Evolutionary conservation across 2,113 vertebrate species (phyloP).

Genomic region (Spea multiplicata): DNA sequence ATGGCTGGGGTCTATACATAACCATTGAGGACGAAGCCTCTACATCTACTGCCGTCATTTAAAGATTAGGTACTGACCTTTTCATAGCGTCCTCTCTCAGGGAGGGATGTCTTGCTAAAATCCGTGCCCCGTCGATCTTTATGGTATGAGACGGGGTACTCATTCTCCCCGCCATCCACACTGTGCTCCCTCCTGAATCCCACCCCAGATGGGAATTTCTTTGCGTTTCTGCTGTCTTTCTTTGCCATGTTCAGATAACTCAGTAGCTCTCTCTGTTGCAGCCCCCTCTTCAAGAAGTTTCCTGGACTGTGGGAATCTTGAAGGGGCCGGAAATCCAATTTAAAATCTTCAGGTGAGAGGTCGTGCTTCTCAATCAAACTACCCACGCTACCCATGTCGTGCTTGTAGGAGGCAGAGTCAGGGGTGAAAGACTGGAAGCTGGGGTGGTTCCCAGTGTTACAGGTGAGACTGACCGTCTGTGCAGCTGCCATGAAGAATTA

Average conservation of each 20-base stretch:
- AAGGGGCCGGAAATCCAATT: slow-evolving; percentile 68
- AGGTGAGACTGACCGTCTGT: slow-evolving; percentile 79
- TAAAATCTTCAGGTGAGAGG: slow-evolving; percentile 71
- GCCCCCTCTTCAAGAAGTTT: slow-evolving; percentile 82
- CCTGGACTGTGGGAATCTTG: slow-evolving; percentile 79
- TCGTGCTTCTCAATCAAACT: slow-evolving; percentile 93
- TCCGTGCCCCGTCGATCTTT: slow-evolving; percentile 83
- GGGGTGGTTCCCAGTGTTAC: slow-evolving; percentile 69
- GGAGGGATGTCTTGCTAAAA: slow-evolving; percentile 88
- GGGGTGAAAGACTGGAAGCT: slow-evolving; percentile 62
- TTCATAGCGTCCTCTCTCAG: slow-evolving; percentile 85
- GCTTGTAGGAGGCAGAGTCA: slow-evolving; percentile 56
- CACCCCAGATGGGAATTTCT: slow-evolving; percentile 61
- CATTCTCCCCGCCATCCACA: slow-evolving; percentile 63
- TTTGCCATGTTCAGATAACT: slow-evolving; percentile 91
- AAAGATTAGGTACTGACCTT: slow-evolving; percentile 70
- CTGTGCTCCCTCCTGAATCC: slow-evolving; percentile 72
- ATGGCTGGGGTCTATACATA: too few species aligned
- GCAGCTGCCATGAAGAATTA: slow-evolving; percentile 93
- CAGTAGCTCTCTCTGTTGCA: slow-evolving; percentile 85
- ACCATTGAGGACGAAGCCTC: too few species aligned
- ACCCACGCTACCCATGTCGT: slow-evolving; percentile 93
- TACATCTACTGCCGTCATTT: too few species aligned
- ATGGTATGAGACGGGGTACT: slow-evolving; percentile 77
- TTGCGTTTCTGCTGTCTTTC: slow-evolving; percentile 75